Base-by-base conservation (phyloP, 2,797 vertebrate genomes). In the Potorous gilbertii region DNA sequence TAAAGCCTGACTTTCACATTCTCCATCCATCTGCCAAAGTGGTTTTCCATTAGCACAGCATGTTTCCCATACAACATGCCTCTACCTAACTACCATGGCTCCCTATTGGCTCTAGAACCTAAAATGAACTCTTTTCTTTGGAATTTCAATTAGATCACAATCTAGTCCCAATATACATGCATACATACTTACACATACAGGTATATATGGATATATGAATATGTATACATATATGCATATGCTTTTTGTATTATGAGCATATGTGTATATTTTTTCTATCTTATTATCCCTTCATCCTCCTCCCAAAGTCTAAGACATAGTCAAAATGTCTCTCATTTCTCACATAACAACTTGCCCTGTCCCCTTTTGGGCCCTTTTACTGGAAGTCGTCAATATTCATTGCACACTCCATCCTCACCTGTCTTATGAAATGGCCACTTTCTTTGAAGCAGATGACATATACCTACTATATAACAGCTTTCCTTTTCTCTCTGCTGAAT, bases 121-220 rank as follows among this genome's bases (percentile, higher is more conserved):
- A n/a, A 66, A n/a, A n/a, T 1, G 1, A 0, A 34, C 12, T 14
- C 4, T 13, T 9, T 13, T n/a, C 5, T 66, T 34, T 12, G 13
- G 62, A 4, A 66, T 66, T 66, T n/a, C 62, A n/a, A n/a, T 16
- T 66, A n/a, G 21, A 14, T 66, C 31, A 34, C 34, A 66, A 66
- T 4, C 34, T 66, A 66, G 4, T 13, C 31, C 14, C 62, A 34
- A 34, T 1, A 56, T 8, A 28, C 27, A 56, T 8, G 6, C 56
- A 56, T 24, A 21, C 56, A 56, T 6, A 21, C 24, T 6, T 21
- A 56, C 55, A 56, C 1, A 27, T 8, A 28, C 6, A 27, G 8
- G 8, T 27, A 28, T 28, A 27, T 24, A 28, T 56, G 24, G 52
- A 0, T 52, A 52, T 52, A 52, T 0, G 52, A 52, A 52, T 52